Percentiles rank a stretch among this genome's conserved stretches.
Conservation (phyloP, 2,113 vertebrate genomes). For the Isichthys henryi region DNA sequence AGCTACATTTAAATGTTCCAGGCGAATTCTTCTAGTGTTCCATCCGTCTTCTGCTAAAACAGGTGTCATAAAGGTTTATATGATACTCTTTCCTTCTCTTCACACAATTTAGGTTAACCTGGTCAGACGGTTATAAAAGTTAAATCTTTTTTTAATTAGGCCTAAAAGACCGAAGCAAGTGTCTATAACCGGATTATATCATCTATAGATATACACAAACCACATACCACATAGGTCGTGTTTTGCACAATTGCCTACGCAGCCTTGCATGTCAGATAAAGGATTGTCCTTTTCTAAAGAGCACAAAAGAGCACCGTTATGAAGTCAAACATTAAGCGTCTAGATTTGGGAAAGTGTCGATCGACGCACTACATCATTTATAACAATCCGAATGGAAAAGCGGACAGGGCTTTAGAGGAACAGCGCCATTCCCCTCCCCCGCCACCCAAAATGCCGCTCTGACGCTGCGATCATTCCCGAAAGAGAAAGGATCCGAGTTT, state of each 20-base stretch:
- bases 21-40: not conserved
- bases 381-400: not conserved
- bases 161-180: not conserved
- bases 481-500: not conserved
- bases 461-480: conserved; percentile 2
- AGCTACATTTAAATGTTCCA: not conserved
- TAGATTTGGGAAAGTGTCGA: not conserved
- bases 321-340: not conserved
- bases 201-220: not conserved
- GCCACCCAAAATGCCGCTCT: conserved; percentile 1
- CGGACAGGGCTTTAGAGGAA: not conserved
- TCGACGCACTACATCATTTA: not conserved
- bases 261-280: not conserved
- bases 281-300: not conserved
- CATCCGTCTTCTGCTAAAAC: not conserved
- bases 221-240: not conserved
- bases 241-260: not conserved
- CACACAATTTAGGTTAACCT: not conserved
- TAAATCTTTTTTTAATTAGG: not conserved
- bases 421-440: conserved; percentile 1
- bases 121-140: not conserved
- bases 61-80: not conserved
- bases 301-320: not conserved
- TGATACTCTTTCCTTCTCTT: not conserved
- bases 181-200: not conserved